Base-by-base conservation (phyloP, 2,888 invertebrate species). In the Temnothorax ravouxi region DNA sequence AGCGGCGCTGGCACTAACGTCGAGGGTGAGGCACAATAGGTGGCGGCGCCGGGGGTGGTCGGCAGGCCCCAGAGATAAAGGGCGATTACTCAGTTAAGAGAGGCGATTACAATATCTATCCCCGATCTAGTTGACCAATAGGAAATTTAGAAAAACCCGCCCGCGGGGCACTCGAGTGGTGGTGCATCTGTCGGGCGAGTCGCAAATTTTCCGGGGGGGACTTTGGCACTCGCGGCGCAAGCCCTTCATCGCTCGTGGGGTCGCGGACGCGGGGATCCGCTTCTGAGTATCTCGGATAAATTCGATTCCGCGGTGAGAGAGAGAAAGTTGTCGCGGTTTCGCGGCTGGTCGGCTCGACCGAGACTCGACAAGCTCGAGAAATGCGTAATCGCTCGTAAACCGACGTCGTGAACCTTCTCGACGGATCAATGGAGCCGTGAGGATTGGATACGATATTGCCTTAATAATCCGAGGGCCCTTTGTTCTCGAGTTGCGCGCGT, bases 31-130 rank as follows among this genome's bases (percentile, higher is more conserved):
- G 67, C 84, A 67, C 88, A 67, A n/a, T 84, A 83, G 86, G 88
- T 82, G 64, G 75, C 52, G 80, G 64, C 50, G 54, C 89, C 75
- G 61, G 86, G 83, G 88, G 87, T 83, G 86, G 88, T 62, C 66
- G 83, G 41, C 76, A 66, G 62, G 79, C 85, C 81, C 88, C 69
- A 59, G 41, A 44, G 85, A 76, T 85, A 84, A 74, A 88, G 88
- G 76, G 83, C 82, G 90, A 88, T 92, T 91, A 91, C 84, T 88
- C 87, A 90, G 86, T 93, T 92, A 92, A 88, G 89, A 90, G 88
- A 88, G 66, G 88, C 91, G 92, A 94, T 94, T 94, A 92, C 92
- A 91, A 93, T 93, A 93, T 93, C 93, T 89, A 91, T 92, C 91
- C 91, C 54, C 83, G 91, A 91, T 75, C 62, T 72, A 61, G 61